Evolutionary conservation across 2,888 invertebrate species (phyloP).

Genomic region (Oscheius sp.): DNA sequence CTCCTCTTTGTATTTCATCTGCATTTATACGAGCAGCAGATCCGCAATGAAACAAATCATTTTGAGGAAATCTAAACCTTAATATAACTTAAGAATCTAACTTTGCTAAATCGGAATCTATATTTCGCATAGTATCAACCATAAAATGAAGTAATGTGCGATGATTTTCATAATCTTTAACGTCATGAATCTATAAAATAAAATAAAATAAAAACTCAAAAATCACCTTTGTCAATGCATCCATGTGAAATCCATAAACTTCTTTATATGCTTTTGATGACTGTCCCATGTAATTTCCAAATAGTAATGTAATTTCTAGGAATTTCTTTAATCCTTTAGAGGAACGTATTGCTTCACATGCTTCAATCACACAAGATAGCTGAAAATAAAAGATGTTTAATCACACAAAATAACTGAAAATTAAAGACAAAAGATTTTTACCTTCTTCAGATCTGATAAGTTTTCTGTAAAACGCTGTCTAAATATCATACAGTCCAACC

Average conservation of each 20-base stretch:
- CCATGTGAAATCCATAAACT: constrained; percentile 95
- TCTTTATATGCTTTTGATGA: constrained; percentile 80
- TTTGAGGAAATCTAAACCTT: constrained; percentile 39
- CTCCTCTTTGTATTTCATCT: constrained; percentile 72
- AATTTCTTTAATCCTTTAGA: constrained; percentile 85
- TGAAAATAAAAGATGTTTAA: too few species aligned
- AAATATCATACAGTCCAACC: constrained; percentile 88
- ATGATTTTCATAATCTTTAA: constrained; percentile 89
- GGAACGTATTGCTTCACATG: constrained; percentile 76
- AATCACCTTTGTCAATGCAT: constrained; percentile 92
- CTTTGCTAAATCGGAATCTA: constrained; percentile 33
- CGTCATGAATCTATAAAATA: constrained; percentile 72
- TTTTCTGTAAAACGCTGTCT: constrained; percentile 86
- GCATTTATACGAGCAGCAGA: constrained; percentile 79
- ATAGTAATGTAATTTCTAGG: constrained; percentile 84
- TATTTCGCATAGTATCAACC: constrained; percentile 73
- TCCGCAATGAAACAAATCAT: constrained; percentile 88
- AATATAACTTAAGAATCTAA: not conserved
- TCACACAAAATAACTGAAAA: not conserved
- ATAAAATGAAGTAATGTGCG: constrained; percentile 83
- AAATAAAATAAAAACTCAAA: not conserved
- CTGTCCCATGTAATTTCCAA: constrained; percentile 96
- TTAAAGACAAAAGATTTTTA: constrained; percentile 72
- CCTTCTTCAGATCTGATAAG: constrained; percentile 86
- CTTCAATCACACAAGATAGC: constrained; percentile 93